Evolutionary conservation across 1,140 invertebrate species (phyloP).

Genomic region (Fragariocoptes setiger): DNA sequence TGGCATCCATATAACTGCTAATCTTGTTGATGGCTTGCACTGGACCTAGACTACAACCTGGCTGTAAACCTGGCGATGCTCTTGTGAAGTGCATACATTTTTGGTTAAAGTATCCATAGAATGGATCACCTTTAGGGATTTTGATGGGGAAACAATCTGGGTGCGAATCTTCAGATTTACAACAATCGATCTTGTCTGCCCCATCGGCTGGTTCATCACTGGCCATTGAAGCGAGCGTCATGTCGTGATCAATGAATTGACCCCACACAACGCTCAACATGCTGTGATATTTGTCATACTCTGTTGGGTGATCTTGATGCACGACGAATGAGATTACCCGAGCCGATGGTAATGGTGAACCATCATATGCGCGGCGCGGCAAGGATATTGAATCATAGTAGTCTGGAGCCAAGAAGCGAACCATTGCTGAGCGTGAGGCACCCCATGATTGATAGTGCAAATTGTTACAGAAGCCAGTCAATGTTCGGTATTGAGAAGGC

Average conservation of each 20-base stretch:
- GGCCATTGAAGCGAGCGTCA: constrained; percentile 10
- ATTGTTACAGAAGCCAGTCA: constrained; percentile 74
- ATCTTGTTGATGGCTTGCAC: constrained; percentile 20
- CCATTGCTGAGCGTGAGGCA: constrained; percentile 37
- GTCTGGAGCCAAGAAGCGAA: constrained; percentile 17
- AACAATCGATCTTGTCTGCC: constrained; percentile 14
- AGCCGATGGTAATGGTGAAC: constrained; percentile 10
- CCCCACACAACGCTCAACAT: constrained; percentile 12
- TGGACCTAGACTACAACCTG: constrained; percentile 21
- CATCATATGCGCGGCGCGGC: constrained; percentile 9
- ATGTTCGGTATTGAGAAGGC: constrained; percentile 22
- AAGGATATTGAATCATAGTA: constrained; percentile 18
- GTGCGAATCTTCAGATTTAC: constrained; percentile 30
- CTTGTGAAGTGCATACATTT: constrained; percentile 22
- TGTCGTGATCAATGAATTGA: constrained; percentile 13
- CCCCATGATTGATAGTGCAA: constrained; percentile 65
- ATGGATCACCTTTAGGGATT: constrained; percentile 62
- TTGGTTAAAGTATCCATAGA: constrained; percentile 39
- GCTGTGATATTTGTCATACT: constrained; percentile 11
- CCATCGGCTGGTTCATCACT: constrained; percentile 11
- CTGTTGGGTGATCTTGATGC: constrained; percentile 12
- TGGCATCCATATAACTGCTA: constrained; percentile 21
- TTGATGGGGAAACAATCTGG: constrained; percentile 65
- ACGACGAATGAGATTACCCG: constrained; percentile 11
- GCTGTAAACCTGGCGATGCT: constrained; percentile 19